A percentile compares a stretch with the other conserved stretches of the same genome.
These are phyloP conservation scores for Himalopsyche anomala DNA, from an alignment of 2,888 invertebrate species.

Conservation along the genomic window DNA sequence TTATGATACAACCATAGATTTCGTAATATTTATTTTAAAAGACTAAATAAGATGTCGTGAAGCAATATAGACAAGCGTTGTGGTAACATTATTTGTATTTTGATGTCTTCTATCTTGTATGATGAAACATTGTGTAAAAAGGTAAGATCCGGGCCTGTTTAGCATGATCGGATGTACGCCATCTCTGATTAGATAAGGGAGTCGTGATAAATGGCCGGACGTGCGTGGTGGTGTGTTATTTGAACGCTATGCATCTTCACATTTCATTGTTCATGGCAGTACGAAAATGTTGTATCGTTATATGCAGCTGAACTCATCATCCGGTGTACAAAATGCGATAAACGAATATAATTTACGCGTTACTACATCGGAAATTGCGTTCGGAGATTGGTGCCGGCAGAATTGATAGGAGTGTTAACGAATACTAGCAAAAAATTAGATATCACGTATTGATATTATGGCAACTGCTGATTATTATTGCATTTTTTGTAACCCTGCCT, in stretches of 20 bases:
- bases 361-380: slow-evolving; percentile 1
- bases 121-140: background rate
- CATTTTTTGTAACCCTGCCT: too few relatives aligned
- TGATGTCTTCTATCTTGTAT: background rate
- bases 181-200: slow-evolving; percentile 65
- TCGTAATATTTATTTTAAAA: too few relatives aligned
- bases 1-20: too few relatives aligned
- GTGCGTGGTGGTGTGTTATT: slow-evolving; percentile 56
- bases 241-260: slow-evolving; percentile 22
- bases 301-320: slow-evolving; percentile 33
- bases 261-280: slow-evolving; percentile 36
- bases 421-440: too few relatives aligned
- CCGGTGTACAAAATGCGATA: slow-evolving; percentile 26
- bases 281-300: slow-evolving; percentile 7
- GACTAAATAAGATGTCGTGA: too few relatives aligned
- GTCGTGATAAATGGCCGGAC: slow-evolving; percentile 64
- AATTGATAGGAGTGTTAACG: background rate
- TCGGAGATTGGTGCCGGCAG: background rate
- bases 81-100: too few relatives aligned
- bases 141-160: slow-evolving; percentile 56
- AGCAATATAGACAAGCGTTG: too few relatives aligned
- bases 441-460: too few relatives aligned
- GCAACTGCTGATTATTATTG: too few relatives aligned
- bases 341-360: slow-evolving; percentile 32
- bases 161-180: slow-evolving; percentile 65